Conservation (phyloP, 2,113 vertebrate species). For the Uria aalge region DNA sequence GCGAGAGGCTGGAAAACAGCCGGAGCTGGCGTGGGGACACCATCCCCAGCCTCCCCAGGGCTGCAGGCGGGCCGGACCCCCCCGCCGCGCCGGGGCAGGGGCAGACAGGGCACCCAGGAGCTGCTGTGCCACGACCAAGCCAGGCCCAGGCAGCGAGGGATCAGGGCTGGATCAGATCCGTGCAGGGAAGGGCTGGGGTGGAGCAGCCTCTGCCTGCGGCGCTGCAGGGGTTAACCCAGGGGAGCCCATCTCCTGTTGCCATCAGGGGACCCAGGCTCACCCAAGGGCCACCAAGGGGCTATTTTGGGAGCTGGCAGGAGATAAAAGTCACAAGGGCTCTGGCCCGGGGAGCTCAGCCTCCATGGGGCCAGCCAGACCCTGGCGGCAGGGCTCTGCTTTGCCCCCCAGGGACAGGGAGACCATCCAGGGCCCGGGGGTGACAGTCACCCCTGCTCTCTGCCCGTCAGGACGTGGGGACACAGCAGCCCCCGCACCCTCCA, state of each 20-base stretch:
- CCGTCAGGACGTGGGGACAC: rapidly evolving
- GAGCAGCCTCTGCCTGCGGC: neutral
- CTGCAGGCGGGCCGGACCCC: neutral
- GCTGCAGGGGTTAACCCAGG: neutral
- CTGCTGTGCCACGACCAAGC: neutral
- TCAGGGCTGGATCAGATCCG: neutral
- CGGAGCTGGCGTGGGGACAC: neutral
- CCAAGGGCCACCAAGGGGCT: neutral
- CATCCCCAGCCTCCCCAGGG: too few relatives aligned
- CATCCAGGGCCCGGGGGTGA: neutral
- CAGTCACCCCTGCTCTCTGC: neutral
- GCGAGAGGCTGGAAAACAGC: neutral
- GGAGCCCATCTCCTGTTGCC: neutral
- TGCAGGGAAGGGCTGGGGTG: neutral
- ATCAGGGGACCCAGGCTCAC: neutral
- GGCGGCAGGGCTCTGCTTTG: neutral
- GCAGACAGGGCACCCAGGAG: neutral
- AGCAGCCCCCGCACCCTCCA: neutral
- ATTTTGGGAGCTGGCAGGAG: slow-evolving; percentile 15
- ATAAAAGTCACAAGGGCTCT: neutral
- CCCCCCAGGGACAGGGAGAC: rapidly evolving
- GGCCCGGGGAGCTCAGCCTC: neutral
- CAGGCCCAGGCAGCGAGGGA: neutral
- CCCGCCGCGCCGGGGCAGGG: too few relatives aligned
- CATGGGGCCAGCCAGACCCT: rapidly evolving